Conservation (phyloP, 2,888 invertebrate species). For the Bursaphelenchus okinawaensis region DNA sequence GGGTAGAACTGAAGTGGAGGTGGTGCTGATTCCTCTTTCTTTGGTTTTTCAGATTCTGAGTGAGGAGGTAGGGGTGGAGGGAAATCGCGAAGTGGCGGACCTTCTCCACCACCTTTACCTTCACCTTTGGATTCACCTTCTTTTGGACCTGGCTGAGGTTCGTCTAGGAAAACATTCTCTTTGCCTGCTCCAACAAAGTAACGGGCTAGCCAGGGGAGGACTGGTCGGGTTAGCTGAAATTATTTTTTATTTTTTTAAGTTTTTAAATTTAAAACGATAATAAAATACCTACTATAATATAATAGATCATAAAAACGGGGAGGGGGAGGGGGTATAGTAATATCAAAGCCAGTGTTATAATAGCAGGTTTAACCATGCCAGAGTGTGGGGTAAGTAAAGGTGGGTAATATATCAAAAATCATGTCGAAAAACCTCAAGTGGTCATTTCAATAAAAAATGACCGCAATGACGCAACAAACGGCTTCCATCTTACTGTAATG, state of each 20-base stretch:
- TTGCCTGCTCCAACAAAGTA: constrained; percentile 31
- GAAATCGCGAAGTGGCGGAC: background rate
- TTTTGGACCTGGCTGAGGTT: constrained; percentile 15
- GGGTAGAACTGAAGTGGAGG: background rate
- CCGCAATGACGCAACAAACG: too few species aligned
- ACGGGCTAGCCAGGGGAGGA: constrained; percentile 31
- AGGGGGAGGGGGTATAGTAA: too few species aligned
- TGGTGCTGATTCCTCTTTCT: background rate
- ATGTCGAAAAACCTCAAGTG: too few species aligned
- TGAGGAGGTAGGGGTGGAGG: background rate
- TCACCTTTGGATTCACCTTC: constrained; percentile 6
- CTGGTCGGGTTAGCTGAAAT: constrained; percentile 29
- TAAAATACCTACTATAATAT: too few species aligned
- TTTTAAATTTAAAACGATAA: too few species aligned
- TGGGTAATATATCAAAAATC: too few species aligned
- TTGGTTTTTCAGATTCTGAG: background rate
- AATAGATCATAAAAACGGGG: too few species aligned
- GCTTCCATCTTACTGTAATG: too few species aligned
- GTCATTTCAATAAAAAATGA: too few species aligned
- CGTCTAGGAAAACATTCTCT: constrained; percentile 16
- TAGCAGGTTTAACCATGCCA: too few species aligned
- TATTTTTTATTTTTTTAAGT: background rate
- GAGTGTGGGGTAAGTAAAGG: too few species aligned
- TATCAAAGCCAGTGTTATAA: too few species aligned
- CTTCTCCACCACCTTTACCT: background rate